A percentile compares a stretch with the other conserved stretches of the same genome.
These are phyloP conservation scores for Spisula subtruncata DNA, from an alignment of 2,888 invertebrate genomes.

Conservation along the genomic window DNA sequence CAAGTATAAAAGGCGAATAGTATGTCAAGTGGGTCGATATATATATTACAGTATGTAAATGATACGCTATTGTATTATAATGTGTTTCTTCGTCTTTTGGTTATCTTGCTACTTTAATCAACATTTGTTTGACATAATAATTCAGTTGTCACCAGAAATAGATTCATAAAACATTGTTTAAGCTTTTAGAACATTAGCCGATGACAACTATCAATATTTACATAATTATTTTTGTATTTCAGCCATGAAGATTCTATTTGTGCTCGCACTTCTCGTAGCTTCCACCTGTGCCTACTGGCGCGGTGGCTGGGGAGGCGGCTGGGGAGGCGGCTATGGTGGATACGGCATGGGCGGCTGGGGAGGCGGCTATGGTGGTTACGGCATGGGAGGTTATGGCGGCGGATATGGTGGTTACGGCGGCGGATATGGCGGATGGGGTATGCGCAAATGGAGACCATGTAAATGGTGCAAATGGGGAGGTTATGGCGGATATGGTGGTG, in stretches of 20 bases:
- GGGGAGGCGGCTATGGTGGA: background rate
- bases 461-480: background rate
- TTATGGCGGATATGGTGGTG: background rate
- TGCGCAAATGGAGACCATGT: background rate
- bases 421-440: constrained; percentile 14
- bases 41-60: too few relatives aligned
- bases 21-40: too few relatives aligned
- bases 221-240: background rate
- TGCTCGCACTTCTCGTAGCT: background rate
- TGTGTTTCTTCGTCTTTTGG: too few relatives aligned
- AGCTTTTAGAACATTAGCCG: too few relatives aligned
- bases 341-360: too few relatives aligned
- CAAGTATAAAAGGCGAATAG: too few relatives aligned
- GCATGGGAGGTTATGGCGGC: background rate
- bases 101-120: too few relatives aligned
- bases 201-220: too few relatives aligned
- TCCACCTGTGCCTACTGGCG: background rate
- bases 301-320: background rate
- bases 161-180: too few relatives aligned
- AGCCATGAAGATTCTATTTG: constrained; percentile 8
- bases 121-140: too few relatives aligned
- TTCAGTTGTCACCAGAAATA: too few relatives aligned
- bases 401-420: constrained; percentile 31
- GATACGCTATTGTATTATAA: too few relatives aligned
- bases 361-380: background rate